Evolutionary conservation across 2,797 vertebrate genomes (phyloP).

Genomic region (Tenualosa ilisha): DNA sequence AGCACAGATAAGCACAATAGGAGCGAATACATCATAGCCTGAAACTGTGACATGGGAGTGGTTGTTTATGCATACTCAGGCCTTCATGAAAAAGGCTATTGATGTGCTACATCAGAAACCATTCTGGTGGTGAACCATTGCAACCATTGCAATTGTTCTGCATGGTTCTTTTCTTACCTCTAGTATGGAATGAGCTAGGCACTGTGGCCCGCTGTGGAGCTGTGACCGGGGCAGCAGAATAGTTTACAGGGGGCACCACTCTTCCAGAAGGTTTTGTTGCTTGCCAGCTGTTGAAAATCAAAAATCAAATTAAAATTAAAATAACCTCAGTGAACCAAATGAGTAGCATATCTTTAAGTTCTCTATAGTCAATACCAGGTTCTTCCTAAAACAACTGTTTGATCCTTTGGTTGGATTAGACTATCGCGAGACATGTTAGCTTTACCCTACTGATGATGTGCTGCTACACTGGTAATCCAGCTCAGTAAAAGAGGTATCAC

Average conservation of each 20-base stretch:
- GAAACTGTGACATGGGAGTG: no score
- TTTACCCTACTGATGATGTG: no score
- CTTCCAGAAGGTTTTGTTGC: conserved; percentile 21
- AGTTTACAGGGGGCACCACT: conserved; percentile 21
- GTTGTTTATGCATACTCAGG: no score
- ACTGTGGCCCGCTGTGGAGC: conserved; percentile 44
- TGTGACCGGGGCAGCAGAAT: conserved; percentile 44
- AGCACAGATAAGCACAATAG: neutral
- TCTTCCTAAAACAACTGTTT: no score
- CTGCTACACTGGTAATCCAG: no score
- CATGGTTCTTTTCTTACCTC: conserved; percentile 23
- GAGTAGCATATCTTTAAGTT: neutral
- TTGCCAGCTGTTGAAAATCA: conserved; percentile 25
- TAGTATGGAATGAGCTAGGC: conserved; percentile 56
- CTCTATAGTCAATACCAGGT: no score
- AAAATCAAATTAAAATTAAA: neutral
- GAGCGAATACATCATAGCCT: neutral
- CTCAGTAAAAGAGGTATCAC: no score
- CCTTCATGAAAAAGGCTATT: neutral
- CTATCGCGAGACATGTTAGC: no score
- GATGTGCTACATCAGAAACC: neutral
- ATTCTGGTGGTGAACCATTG: neutral
- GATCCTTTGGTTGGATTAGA: no score
- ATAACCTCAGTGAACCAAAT: neutral
- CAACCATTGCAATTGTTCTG: neutral